Percentiles rank a stretch among this genome's conserved stretches.
These are phyloP conservation scores for Camelus bactrianus DNA, from an alignment of 2,113 vertebrate species.

Conservation along the genomic window DNA sequence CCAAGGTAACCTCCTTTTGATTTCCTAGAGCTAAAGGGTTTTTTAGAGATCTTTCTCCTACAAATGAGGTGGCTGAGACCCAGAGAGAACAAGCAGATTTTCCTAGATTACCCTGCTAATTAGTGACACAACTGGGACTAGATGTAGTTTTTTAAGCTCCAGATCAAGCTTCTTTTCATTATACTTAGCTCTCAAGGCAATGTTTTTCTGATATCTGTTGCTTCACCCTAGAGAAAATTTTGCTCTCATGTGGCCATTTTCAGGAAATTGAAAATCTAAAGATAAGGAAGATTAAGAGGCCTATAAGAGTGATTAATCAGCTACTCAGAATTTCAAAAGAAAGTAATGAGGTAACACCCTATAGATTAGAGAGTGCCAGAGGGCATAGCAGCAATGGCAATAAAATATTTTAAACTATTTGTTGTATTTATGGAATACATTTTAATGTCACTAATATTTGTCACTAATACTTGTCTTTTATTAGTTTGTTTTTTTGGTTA, in stretches of 20 bases:
- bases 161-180: constrained; percentile 26
- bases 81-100: constrained; percentile 57
- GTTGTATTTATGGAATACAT: neutral
- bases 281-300: constrained; percentile 64
- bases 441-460: neutral
- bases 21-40: constrained; percentile 66
- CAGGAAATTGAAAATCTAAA: constrained; percentile 73
- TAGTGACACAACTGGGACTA: constrained; percentile 40
- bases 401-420: neutral
- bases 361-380: neutral
- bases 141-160: constrained; percentile 41
- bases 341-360: neutral
- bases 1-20: constrained; percentile 16
- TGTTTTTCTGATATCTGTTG: constrained; percentile 51
- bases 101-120: constrained; percentile 61
- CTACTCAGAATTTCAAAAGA: constrained; percentile 64
- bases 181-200: constrained; percentile 57
- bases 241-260: constrained; percentile 36
- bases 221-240: constrained; percentile 19
- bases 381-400: neutral
- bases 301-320: constrained; percentile 39
- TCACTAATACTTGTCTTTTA: neutral
- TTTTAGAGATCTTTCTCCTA: constrained; percentile 47
- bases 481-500: neutral
- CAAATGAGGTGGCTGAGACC: constrained; percentile 38